phyloP scores from a whole-genome alignment of 2,797 vertebrate genomes.

The Craterocephalus amniculus region DNA sequence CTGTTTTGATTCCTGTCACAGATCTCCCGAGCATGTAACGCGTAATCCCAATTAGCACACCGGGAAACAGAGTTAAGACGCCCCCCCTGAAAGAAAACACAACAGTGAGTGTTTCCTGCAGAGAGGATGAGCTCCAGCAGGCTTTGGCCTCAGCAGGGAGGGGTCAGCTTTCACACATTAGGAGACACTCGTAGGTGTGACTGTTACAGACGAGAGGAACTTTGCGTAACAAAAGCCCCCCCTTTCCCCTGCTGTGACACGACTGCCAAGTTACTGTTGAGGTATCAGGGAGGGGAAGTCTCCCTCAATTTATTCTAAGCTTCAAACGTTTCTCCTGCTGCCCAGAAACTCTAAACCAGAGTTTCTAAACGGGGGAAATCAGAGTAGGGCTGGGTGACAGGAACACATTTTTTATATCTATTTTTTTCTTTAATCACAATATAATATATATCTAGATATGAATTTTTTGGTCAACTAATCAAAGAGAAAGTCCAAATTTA shows the following conservation, averaged over 20 bases:
- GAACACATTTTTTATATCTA: too few relatives aligned
- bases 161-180: conserved; percentile 69
- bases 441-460: too few relatives aligned
- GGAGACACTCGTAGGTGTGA: conserved; percentile 64
- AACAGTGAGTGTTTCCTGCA: conserved; percentile 57
- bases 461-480: too few relatives aligned
- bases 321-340: too few relatives aligned
- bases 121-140: conserved; percentile 53
- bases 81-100: neutral
- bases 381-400: too few relatives aligned
- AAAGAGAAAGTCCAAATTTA: too few relatives aligned
- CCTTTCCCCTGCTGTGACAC: conserved; percentile 12
- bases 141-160: neutral
- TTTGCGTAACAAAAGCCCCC: conserved; percentile 60
- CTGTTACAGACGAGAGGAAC: conserved; percentile 13
- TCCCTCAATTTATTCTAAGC: too few relatives aligned
- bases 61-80: neutral
- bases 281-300: neutral
- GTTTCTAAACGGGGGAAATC: too few relatives aligned
- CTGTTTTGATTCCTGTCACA: neutral
- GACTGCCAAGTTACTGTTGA: neutral
- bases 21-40: neutral
- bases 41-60: neutral
- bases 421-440: too few relatives aligned
- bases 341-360: too few relatives aligned